Conservation (phyloP, 2,797 vertebrate species). For the Sebastes steindachneri region DNA sequence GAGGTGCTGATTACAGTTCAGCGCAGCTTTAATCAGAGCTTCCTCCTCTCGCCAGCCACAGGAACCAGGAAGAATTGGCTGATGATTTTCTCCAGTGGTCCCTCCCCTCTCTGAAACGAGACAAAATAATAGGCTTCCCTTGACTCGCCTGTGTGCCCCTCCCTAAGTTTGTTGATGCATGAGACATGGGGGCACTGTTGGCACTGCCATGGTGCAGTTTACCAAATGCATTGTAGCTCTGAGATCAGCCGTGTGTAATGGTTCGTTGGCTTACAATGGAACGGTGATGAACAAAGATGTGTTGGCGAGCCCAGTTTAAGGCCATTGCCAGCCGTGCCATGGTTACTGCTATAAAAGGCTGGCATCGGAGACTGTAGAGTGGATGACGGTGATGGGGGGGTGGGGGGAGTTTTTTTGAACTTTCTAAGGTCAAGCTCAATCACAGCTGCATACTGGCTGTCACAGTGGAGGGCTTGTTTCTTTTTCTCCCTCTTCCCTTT, state of each 20-base stretch:
- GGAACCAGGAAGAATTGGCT: constrained; percentile 64
- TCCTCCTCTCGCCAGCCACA: constrained; percentile 64
- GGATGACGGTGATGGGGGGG: constrained; percentile 3
- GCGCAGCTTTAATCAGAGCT: constrained; percentile 72
- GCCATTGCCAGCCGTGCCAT: constrained; percentile 27
- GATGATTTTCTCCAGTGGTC: constrained; percentile 53
- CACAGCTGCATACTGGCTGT: constrained; percentile 44
- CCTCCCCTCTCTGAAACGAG: constrained; percentile 56
- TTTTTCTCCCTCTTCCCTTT: constrained; percentile 27
- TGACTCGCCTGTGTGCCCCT: constrained; percentile 19
- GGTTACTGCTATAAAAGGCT: constrained; percentile 60
- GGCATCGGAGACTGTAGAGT: neutral
- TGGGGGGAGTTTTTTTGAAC: neutral
- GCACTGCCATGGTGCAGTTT: constrained; percentile 37
- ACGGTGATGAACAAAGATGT: constrained; percentile 33
- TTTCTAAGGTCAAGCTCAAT: constrained; percentile 49
- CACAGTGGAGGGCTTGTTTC: constrained; percentile 27
- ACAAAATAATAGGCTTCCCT: constrained; percentile 61
- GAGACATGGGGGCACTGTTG: constrained; percentile 33
- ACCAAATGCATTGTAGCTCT: constrained; percentile 35
- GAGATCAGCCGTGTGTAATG: constrained; percentile 46
- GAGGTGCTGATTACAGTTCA: constrained; percentile 71
- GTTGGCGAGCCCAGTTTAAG: constrained; percentile 13
- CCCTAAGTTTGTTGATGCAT: constrained; percentile 24
- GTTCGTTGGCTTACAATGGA: constrained; percentile 25